These are phyloP conservation scores for Anarsia innoxiella DNA, from an alignment of 2,888 invertebrate genomes.

Conservation along the genomic window DNA sequence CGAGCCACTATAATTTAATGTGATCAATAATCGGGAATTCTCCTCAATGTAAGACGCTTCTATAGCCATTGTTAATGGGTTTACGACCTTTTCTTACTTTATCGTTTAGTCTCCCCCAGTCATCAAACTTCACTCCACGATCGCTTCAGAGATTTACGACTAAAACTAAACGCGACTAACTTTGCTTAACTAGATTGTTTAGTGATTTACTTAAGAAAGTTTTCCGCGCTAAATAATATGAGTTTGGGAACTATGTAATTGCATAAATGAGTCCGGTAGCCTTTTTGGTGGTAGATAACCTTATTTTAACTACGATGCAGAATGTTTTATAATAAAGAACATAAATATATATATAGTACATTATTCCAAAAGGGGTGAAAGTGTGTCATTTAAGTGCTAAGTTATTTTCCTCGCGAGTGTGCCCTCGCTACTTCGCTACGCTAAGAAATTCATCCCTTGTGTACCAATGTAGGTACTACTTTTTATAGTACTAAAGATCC, in stretches of 20 bases:
- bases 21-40: slow-evolving; percentile 9
- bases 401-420: too few species aligned
- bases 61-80: slow-evolving; percentile 9
- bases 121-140: slow-evolving; percentile 37
- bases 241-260: background rate
- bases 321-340: too few species aligned
- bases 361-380: too few species aligned
- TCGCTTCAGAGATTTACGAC: slow-evolving; percentile 39
- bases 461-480: too few species aligned
- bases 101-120: slow-evolving; percentile 24
- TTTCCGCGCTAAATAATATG: slow-evolving; percentile 7
- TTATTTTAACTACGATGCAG: too few species aligned
- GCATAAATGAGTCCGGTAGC: background rate
- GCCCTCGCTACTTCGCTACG: too few species aligned
- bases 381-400: too few species aligned
- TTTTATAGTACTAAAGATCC: too few species aligned
- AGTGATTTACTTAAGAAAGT: slow-evolving; percentile 8
- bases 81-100: slow-evolving; percentile 13
- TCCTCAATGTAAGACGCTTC: slow-evolving; percentile 1
- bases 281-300: background rate
- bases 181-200: slow-evolving; percentile 10
- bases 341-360: too few species aligned
- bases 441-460: too few species aligned
- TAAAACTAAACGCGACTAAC: slow-evolving; percentile 25
- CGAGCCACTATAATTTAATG: slow-evolving; percentile 11